phyloP scores from a whole-genome alignment of 2,113 vertebrate species.

The Enhydra lutris region DNA sequence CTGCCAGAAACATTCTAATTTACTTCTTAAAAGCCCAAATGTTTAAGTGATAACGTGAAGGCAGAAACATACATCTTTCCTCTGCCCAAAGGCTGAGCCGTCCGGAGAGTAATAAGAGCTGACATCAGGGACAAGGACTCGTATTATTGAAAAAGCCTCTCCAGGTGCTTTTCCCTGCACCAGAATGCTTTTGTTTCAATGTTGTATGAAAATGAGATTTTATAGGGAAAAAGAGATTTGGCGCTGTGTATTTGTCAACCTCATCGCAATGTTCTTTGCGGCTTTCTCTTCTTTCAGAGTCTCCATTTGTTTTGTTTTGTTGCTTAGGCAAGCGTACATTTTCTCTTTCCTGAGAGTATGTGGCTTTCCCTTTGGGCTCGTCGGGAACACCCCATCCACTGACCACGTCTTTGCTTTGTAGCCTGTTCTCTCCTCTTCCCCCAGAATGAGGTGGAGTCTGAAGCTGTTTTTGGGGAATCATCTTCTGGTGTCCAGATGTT shows the following conservation, averaged over 20 bases:
- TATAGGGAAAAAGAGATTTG: neutral
- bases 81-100: slow-evolving; percentile 18
- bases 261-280: neutral
- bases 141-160: neutral
- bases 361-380: slow-evolving; percentile 29
- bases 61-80: slow-evolving; percentile 45
- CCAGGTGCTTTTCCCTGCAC: neutral
- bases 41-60: slow-evolving; percentile 61
- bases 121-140: neutral
- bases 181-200: neutral
- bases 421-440: slow-evolving; percentile 17
- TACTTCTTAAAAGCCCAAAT: slow-evolving; percentile 61
- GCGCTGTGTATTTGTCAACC: neutral
- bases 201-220: neutral
- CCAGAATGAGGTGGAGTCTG: slow-evolving; percentile 6
- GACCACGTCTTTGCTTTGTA: slow-evolving; percentile 9
- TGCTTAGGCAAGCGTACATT: neutral
- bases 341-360: slow-evolving; percentile 33
- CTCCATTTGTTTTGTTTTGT: neutral
- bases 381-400: neutral
- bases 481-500: slow-evolving; percentile 58
- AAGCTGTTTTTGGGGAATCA: neutral
- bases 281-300: neutral
- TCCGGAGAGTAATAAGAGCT: neutral
- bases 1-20: slow-evolving; percentile 65